These are phyloP conservation scores for Orcinus orca DNA, from an alignment of 2,113 vertebrate genomes.

Conservation along the genomic window DNA sequence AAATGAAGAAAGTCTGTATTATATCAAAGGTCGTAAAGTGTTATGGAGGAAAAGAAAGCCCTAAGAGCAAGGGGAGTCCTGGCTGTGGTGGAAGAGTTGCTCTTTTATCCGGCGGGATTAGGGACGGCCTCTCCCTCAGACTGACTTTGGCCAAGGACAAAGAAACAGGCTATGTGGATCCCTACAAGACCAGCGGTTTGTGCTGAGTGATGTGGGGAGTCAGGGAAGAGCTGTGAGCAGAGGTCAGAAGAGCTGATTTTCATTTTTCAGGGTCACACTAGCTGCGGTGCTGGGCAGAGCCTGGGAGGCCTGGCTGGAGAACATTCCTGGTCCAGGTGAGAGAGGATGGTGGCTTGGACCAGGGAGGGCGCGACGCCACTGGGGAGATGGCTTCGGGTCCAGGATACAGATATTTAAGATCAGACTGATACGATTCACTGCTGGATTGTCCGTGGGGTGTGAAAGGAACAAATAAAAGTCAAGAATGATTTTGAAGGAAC, in stretches of 20 bases:
- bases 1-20: neutral
- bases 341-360: neutral
- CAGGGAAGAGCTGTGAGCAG: neutral
- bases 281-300: neutral
- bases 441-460: neutral
- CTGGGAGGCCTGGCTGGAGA: neutral
- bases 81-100: accelerated
- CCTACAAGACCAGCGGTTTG: neutral
- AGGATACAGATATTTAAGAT: neutral
- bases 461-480: neutral
- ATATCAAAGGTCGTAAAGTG: neutral
- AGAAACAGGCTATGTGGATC: neutral
- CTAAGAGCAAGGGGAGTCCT: accelerated
- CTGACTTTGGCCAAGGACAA: too few relatives aligned
- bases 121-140: neutral
- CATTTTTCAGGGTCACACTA: neutral
- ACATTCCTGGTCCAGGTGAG: neutral
- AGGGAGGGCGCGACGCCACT: neutral
- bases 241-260: neutral
- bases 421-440: neutral
- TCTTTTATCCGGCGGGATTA: neutral
- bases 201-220: neutral
- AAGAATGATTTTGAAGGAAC: neutral
- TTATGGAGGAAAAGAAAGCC: neutral
- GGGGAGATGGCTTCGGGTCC: neutral